Evolutionary conservation across 2,113 vertebrate genomes (phyloP).

Genomic region (Perccottus glenii): DNA sequence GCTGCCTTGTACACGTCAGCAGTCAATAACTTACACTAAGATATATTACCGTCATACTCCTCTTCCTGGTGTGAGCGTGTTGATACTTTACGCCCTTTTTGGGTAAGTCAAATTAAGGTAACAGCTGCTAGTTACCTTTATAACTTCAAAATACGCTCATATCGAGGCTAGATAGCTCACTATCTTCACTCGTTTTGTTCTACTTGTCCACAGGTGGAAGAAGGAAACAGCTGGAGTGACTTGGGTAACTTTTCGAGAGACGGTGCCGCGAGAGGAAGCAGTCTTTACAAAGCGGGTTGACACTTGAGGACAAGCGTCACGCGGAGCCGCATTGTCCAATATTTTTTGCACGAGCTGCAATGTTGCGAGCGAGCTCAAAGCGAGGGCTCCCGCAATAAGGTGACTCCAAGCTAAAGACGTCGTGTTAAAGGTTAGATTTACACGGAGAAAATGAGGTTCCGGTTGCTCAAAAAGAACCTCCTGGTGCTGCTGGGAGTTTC

Average conservation of each 20-base stretch:
- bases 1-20: conserved; percentile 79
- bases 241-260: not conserved
- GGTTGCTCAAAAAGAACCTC: conserved; percentile 68
- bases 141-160: fast-evolving
- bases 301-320: conserved; percentile 13
- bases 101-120: conserved; percentile 34
- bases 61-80: conserved; percentile 69
- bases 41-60: conserved; percentile 39
- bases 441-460: conserved; percentile 68
- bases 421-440: not conserved
- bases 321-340: not conserved
- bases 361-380: not conserved
- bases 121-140: not conserved
- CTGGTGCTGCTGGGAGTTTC: conserved; percentile 59
- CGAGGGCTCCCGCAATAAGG: conserved; percentile 26
- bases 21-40: conserved; percentile 44
- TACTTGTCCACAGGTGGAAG: conserved; percentile 31
- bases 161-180: not conserved
- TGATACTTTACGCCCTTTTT: conserved; percentile 35
- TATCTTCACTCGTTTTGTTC: not conserved
- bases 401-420: conserved; percentile 16
- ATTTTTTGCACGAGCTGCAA: conserved; percentile 1
- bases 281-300: conserved; percentile 10
- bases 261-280: not conserved
- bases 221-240: not conserved